These are phyloP conservation scores for Tetrapedia diversipes DNA, from an alignment of 2,888 invertebrate genomes.

Conservation along the genomic window DNA sequence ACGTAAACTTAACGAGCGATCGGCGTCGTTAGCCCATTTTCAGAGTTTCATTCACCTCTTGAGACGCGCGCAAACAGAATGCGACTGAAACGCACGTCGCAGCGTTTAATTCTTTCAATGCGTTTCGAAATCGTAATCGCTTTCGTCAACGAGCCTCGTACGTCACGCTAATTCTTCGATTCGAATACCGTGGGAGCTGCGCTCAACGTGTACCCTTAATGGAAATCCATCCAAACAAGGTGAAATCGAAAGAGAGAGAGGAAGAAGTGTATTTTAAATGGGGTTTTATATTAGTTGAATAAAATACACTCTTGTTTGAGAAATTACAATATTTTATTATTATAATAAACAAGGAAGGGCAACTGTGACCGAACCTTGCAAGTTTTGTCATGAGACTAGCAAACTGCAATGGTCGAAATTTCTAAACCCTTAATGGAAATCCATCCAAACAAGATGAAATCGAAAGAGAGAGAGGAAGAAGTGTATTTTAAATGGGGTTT, in stretches of 20 bases:
- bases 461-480: too few relatives aligned
- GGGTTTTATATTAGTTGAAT: too few relatives aligned
- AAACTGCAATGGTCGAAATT: too few relatives aligned
- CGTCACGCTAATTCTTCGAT: constrained; percentile 43
- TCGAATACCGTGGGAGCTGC: constrained; percentile 35
- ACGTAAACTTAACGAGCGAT: constrained; percentile 49
- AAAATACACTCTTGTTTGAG: too few relatives aligned
- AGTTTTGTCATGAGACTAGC: too few relatives aligned
- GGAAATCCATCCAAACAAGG: constrained; percentile 28
- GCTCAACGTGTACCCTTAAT: constrained; percentile 22
- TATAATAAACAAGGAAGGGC: too few relatives aligned
- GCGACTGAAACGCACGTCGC: not conserved
- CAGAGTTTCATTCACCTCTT: constrained; percentile 37
- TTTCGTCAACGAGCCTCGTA: constrained; percentile 18
- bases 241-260: constrained; percentile 17
- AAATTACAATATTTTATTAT: too few relatives aligned
- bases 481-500: too few relatives aligned
- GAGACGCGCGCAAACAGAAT: not conserved
- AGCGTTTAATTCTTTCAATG: not conserved
- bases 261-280: too few relatives aligned
- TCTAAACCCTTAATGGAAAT: too few relatives aligned
- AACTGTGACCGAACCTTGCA: too few relatives aligned
- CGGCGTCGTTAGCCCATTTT: constrained; percentile 55
- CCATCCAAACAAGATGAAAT: too few relatives aligned
- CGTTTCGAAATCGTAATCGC: constrained; percentile 46